These are phyloP conservation scores for Acholoe squamosa DNA, from an alignment of 2,888 invertebrate species.

Conservation along the genomic window DNA sequence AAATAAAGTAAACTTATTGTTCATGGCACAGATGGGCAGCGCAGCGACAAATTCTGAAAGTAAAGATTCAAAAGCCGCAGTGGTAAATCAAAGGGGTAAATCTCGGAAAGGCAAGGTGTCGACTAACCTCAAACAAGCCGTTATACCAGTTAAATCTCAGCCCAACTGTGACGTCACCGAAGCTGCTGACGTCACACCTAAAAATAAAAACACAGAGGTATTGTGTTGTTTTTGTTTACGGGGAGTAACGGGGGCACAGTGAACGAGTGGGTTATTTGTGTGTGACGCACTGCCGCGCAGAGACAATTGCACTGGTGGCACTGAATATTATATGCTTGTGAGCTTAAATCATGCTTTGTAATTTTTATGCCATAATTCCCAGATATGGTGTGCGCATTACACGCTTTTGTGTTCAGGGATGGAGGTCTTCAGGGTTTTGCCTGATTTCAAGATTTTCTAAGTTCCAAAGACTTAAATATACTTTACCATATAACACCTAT, in stretches of 20 bases:
- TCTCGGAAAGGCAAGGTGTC: not conserved
- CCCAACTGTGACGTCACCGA: not conserved
- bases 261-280: not conserved
- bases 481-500: too few species aligned
- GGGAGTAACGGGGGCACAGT: not conserved
- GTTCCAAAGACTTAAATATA: too few species aligned
- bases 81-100: not conserved
- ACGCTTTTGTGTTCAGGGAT: too few species aligned
- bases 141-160: not conserved
- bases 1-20: not conserved
- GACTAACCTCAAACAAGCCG: not conserved
- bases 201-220: slow-evolving; percentile 1
- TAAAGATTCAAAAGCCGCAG: not conserved
- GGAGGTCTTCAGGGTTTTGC: too few species aligned
- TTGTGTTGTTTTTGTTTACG: not conserved
- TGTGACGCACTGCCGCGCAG: not conserved
- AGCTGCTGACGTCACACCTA: not conserved
- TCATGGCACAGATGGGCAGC: not conserved
- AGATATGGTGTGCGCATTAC: too few species aligned
- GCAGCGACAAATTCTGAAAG: not conserved
- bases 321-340: not conserved
- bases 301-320: not conserved
- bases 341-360: too few species aligned
- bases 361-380: too few species aligned
- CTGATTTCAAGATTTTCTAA: too few species aligned